Evolutionary conservation across 2,797 vertebrate species (phyloP), one percentile per base, ranked within the genome.

Genomic region (Dipus sagitta): DNA sequence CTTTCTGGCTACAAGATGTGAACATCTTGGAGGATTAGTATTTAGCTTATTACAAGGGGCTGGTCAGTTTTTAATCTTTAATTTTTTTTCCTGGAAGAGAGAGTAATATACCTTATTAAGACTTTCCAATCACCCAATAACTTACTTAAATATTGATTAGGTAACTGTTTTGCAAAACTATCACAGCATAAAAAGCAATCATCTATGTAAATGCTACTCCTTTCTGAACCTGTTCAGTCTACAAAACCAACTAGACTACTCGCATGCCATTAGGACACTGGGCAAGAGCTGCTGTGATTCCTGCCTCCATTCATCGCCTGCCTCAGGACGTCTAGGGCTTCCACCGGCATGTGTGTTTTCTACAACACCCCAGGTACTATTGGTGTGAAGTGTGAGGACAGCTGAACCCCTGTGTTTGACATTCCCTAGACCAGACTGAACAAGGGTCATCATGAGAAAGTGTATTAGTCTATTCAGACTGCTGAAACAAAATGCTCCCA

Each of bases 101-200:
- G 1, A 68, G 13, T 58, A 62, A 58, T 34, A 84, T 24, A 14
- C n/a, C 72, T 70, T 87, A 32, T 24, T 47, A 62, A 86, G 23
- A 18, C 74, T 90, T 84, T 75, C 86, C 64, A 76, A 76, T 86
- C 26, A 47, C 20, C 23, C 26, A 90, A 80, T 75, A 32, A 54
- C 52, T 76, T 77, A 5, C 42, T 80, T 28, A 34, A n/a, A 6
- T 81, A 62, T 76, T 65, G 84, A 64, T 58, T 52, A 81, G 67
- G n/a, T 64, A 38, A 3, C 13, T 38, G 52, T 34, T 80, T 88
- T 76, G 11, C 1, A 75, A 70, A 32, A 76, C 26, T 32, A 9
- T 60, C 15, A 14, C 11, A 5, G 14, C 42, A 10, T 52, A 20
- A 20, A 77, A 64, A 34, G 67, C 64, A 81, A 34, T 62, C 23